Evolutionary conservation across 2,888 invertebrate species (phyloP).

Genomic region (Protula sp.): DNA sequence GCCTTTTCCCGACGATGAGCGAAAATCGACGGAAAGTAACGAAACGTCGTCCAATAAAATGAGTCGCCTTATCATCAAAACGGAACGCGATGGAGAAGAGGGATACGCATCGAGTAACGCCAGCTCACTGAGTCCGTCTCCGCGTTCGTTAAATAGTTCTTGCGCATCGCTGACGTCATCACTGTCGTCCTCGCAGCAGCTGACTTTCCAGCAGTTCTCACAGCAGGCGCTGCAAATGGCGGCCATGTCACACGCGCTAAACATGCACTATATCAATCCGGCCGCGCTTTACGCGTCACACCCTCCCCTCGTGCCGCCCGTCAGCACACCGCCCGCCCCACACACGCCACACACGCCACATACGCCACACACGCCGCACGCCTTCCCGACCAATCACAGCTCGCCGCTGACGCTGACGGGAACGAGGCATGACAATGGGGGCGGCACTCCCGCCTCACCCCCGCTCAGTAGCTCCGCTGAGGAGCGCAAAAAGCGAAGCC

Average conservation of each 20-base stretch:
- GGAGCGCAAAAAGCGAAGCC: conserved; percentile 86
- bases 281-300: conserved; percentile 10
- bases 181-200: background rate
- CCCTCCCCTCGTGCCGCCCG: background rate
- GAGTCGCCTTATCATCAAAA: background rate
- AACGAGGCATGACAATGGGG: too few species aligned
- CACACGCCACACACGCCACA: background rate
- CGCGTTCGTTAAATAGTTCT: background rate
- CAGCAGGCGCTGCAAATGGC: conserved; percentile 23
- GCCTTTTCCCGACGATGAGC: background rate
- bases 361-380: background rate
- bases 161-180: too few species aligned
- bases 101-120: conserved; percentile 1
- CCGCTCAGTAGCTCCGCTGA: too few species aligned
- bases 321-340: background rate
- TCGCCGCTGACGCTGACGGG: conserved; percentile 9
- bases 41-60: background rate
- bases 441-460: too few species aligned
- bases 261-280: conserved; percentile 24
- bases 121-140: conserved; percentile 5
- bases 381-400: background rate
- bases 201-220: conserved; percentile 4
- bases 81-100: background rate
- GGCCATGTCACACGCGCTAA: conserved; percentile 26
- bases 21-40: background rate